phyloP scores from a whole-genome alignment of 2,888 invertebrate species.

The Cheiracanthium punctorium region DNA sequence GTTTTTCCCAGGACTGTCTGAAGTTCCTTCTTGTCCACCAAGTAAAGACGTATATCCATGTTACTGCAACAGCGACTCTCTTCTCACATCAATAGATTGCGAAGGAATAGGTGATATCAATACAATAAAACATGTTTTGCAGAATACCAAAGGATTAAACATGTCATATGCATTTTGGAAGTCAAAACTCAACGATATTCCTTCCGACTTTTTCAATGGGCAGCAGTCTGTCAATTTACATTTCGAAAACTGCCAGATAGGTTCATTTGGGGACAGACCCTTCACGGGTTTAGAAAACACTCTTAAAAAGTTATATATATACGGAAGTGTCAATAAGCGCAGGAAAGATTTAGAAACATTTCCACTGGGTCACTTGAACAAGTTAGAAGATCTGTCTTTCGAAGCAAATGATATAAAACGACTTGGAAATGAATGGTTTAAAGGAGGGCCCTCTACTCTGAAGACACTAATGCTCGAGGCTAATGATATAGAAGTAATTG shows the following conservation, averaged over 20 bases:
- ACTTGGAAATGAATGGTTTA: constrained; percentile 58
- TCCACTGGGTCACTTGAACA: constrained; percentile 46
- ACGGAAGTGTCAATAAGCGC: constrained; percentile 55
- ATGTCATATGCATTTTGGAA: constrained; percentile 43
- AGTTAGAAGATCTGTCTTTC: constrained; percentile 25
- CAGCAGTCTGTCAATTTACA: constrained; percentile 34
- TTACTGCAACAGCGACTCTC: constrained; percentile 26
- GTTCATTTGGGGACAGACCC: constrained; percentile 45
- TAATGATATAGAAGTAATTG: constrained; percentile 61
- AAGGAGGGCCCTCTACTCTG: constrained; percentile 31
- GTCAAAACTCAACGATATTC: constrained; percentile 35
- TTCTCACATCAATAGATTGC: constrained; percentile 30
- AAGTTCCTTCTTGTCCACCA: constrained; percentile 39
- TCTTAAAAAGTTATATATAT: constrained; percentile 32
- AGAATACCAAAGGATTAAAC: constrained; percentile 36
- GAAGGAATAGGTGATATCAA: constrained; percentile 22
- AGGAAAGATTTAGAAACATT: constrained; percentile 43
- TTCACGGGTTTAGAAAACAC: constrained; percentile 46
- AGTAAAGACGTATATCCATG: constrained; percentile 39
- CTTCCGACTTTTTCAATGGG: constrained; percentile 51
- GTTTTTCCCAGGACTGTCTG: not conserved
- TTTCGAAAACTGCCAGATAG: constrained; percentile 54
- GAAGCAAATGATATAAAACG: constrained; percentile 48
- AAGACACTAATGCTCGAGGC: constrained; percentile 38
- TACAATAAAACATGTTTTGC: not conserved